Conservation (phyloP, 2,113 vertebrate genomes). For the Pyrgilauda ruficollis region DNA sequence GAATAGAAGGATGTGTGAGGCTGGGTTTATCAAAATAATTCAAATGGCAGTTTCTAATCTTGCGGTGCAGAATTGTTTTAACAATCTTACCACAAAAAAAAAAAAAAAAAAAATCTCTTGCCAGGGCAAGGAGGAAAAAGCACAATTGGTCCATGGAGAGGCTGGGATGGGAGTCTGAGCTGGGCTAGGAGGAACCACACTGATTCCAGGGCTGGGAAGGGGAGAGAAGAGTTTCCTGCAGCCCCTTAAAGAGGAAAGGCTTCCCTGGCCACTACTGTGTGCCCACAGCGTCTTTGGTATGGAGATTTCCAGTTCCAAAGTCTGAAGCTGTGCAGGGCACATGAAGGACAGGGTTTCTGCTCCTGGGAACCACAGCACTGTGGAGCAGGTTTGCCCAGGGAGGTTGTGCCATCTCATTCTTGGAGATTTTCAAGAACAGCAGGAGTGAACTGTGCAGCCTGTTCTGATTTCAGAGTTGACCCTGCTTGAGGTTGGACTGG, state of each 20-base stretch:
- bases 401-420: fast-evolving
- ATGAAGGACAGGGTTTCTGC: background rate
- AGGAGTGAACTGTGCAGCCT: background rate
- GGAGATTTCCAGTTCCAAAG: background rate
- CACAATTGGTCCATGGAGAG: background rate
- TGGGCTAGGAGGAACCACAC: background rate
- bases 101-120: background rate
- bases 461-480: background rate
- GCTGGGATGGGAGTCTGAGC: background rate
- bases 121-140: background rate
- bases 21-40: constrained; percentile 1
- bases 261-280: background rate
- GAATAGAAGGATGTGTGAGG: constrained; percentile 60
- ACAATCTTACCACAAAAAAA: background rate
- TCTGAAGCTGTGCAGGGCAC: background rate
- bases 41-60: constrained; percentile 47
- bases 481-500: background rate
- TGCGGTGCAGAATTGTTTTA: background rate
- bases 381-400: background rate
- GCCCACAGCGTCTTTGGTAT: background rate
- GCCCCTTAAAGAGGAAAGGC: background rate
- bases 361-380: background rate
- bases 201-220: background rate
- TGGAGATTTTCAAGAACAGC: background rate
- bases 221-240: background rate